phyloP scores from a whole-genome alignment of 2,888 invertebrate species.

The Tetheella fluctuosa region DNA sequence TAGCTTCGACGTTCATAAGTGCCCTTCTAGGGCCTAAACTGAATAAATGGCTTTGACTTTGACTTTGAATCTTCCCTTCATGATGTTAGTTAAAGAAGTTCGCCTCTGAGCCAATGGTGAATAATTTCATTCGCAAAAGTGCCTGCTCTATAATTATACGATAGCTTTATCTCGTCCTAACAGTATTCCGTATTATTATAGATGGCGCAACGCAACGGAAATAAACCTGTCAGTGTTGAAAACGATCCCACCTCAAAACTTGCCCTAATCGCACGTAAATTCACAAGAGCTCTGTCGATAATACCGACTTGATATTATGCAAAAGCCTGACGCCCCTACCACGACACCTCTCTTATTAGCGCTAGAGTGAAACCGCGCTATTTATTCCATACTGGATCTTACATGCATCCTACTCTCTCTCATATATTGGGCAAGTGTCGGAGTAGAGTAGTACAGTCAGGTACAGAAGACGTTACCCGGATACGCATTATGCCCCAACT shows the following conservation, averaged over 20 bases:
- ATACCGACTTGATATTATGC: constrained; percentile 26
- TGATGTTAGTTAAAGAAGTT: no score
- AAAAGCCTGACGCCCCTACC: constrained; percentile 19
- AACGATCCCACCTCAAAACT: constrained; percentile 22
- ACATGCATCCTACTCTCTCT: neutral
- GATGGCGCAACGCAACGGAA: constrained; percentile 27
- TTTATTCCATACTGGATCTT: neutral
- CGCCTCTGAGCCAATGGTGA: no score
- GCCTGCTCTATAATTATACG: constrained; percentile 1
- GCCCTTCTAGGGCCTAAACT: no score
- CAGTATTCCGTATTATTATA: neutral
- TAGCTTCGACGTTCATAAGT: no score
- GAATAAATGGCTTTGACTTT: no score
- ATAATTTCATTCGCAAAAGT: no score
- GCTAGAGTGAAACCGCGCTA: neutral
- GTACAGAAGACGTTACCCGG: constrained; percentile 21
- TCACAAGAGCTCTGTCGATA: constrained; percentile 18
- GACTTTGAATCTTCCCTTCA: no score
- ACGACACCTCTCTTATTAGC: neutral
- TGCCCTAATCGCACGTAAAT: constrained; percentile 20
- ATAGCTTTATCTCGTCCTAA: constrained; percentile 14
- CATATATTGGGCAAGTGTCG: neutral
- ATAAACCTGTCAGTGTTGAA: constrained; percentile 40
- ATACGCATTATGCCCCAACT: constrained; percentile 32
- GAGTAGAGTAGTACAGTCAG: constrained; percentile 10